phyloP scores from a whole-genome alignment of 2,797 vertebrate species.

The Danio choprae region DNA sequence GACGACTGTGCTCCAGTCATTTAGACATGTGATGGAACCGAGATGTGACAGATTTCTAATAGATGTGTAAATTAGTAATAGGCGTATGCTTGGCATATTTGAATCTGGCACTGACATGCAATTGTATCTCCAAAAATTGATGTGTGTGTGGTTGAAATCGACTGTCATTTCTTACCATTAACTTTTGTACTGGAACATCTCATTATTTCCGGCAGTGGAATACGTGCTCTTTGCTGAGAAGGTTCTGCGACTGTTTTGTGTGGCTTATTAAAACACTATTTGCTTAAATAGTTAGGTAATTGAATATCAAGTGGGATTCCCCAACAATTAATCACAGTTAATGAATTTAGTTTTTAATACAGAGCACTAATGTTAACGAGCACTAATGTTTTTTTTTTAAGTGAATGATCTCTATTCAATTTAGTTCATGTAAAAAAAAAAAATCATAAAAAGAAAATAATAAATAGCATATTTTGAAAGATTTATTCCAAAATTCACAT shows the following conservation, averaged over 20 bases:
- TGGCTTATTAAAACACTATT: conserved; percentile 51
- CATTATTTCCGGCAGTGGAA: conserved; percentile 37
- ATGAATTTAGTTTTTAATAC: neutral
- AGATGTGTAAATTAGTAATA: conserved; percentile 59
- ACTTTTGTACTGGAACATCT: conserved; percentile 48
- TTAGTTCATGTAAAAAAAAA: no score
- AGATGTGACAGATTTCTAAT: conserved; percentile 52
- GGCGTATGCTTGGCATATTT: conserved; percentile 50
- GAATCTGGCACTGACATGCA: conserved; percentile 51
- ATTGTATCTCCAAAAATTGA: conserved; percentile 54
- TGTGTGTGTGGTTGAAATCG: conserved; percentile 39
- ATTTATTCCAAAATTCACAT: no score
- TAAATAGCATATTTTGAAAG: no score
- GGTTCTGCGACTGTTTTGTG: conserved; percentile 15
- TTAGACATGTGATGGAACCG: conserved; percentile 22
- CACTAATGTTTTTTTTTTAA: neutral
- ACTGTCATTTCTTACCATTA: conserved; percentile 48
- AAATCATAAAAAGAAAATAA: no score
- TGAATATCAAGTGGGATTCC: conserved; percentile 18
- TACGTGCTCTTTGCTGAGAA: conserved; percentile 8
- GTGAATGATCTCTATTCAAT: no score
- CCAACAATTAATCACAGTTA: neutral
- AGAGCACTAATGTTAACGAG: neutral
- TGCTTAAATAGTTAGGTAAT: conserved; percentile 50
- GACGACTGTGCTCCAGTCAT: conserved; percentile 38